These are phyloP conservation scores for Diabrotica virgifera DNA, from an alignment of 1,140 invertebrate genomes.

Conservation along the genomic window DNA sequence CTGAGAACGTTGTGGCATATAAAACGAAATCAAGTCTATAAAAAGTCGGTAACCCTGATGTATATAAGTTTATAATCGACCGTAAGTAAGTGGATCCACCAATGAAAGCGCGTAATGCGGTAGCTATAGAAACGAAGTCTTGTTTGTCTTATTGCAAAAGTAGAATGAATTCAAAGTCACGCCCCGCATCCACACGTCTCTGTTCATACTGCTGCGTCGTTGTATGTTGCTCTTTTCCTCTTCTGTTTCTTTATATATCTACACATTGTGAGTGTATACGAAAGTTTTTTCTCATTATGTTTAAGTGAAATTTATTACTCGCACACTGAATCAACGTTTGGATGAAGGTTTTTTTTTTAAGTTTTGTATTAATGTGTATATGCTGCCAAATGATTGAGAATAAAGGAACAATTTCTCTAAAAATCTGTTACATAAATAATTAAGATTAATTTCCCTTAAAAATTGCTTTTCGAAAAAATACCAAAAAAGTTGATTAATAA, in stretches of 20 bases:
- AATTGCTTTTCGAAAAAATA: too few relatives aligned
- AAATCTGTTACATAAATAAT: too few relatives aligned
- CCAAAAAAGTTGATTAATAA: too few relatives aligned
- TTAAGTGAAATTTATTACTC: slow-evolving; percentile 3
- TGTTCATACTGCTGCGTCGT: slow-evolving; percentile 23
- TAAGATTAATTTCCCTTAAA: too few relatives aligned
- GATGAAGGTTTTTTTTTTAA: too few relatives aligned
- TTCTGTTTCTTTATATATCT: slow-evolving; percentile 7
- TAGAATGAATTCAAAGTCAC: slow-evolving; percentile 33
- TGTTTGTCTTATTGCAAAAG: slow-evolving; percentile 44
- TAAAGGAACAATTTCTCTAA: too few relatives aligned
- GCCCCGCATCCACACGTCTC: slow-evolving; percentile 37
- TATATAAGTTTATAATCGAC: slow-evolving; percentile 41
- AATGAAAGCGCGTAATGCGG: slow-evolving; percentile 41
- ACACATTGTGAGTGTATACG: neutral
- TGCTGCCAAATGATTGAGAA: too few relatives aligned
- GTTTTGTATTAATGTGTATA: too few relatives aligned
- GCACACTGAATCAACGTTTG: neutral
- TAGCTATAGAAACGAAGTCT: slow-evolving; percentile 44
- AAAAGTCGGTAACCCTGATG: slow-evolving; percentile 17
- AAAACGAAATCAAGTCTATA: slow-evolving; percentile 15
- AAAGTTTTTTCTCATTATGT: slow-evolving; percentile 3
- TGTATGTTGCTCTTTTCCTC: slow-evolving; percentile 26
- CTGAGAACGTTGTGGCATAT: slow-evolving; percentile 7
- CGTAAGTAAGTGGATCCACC: slow-evolving; percentile 30